A percentile compares a stretch with the other conserved stretches of the same genome.
Conservation (phyloP, 2,888 invertebrate species). For the Plebejus argus region DNA sequence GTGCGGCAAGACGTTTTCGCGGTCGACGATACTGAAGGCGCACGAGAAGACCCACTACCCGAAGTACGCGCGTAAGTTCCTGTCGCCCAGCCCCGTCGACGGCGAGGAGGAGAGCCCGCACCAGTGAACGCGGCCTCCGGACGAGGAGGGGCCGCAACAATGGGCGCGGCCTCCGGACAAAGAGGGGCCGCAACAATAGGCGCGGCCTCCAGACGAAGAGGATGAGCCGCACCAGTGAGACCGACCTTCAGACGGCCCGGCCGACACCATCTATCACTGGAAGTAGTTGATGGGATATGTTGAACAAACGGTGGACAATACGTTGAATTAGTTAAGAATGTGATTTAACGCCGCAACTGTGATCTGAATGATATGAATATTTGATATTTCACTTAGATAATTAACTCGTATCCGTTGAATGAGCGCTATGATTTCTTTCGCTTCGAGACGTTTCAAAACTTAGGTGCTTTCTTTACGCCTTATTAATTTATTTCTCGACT, state of each 20-base stretch:
- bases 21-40: slow-evolving; percentile 94
- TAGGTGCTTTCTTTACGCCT: slow-evolving; percentile 76
- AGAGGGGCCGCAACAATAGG: slow-evolving; percentile 88
- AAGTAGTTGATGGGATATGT: slow-evolving; percentile 66
- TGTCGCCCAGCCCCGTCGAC: slow-evolving; percentile 92
- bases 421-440: slow-evolving; percentile 36
- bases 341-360: slow-evolving; percentile 82
- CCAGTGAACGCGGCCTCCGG: slow-evolving; percentile 83
- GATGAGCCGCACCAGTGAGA: slow-evolving; percentile 90
- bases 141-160: slow-evolving; percentile 96
- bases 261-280: slow-evolving; percentile 56
- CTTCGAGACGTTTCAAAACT: slow-evolving; percentile 53
- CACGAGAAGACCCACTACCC: slow-evolving; percentile 97
- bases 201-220: slow-evolving; percentile 54
- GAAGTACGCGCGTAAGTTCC: slow-evolving; percentile 93
- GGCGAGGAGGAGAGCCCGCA: slow-evolving; percentile 91
- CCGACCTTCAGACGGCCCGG: slow-evolving; percentile 40
- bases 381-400: slow-evolving; percentile 81
- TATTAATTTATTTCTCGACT: slow-evolving; percentile 59
- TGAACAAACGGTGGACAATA: slow-evolving; percentile 77
- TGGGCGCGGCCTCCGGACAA: slow-evolving; percentile 91
- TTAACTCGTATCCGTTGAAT: slow-evolving; percentile 68
- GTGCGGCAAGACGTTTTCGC: slow-evolving; percentile 94
- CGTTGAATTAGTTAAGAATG: slow-evolving; percentile 79
- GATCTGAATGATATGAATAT: slow-evolving; percentile 82